Conservation (phyloP, 2,113 vertebrate species). For the Aplodontia rufa region DNA sequence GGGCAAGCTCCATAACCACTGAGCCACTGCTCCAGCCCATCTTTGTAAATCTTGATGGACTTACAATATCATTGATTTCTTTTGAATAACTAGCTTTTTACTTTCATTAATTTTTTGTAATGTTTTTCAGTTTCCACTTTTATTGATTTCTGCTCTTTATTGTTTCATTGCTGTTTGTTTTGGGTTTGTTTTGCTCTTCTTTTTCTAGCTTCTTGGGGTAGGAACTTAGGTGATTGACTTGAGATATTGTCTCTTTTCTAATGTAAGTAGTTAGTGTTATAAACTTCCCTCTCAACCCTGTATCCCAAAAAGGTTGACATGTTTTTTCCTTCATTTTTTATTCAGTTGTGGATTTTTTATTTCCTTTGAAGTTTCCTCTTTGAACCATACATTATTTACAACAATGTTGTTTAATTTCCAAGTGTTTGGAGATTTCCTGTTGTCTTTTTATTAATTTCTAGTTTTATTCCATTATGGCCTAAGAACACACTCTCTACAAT, state of each 20-base stretch:
- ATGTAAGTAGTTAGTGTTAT: neutral
- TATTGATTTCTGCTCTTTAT: neutral
- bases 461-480: neutral
- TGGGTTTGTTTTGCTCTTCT: slow-evolving; percentile 11
- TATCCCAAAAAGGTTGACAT: neutral
- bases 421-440: neutral
- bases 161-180: slow-evolving; percentile 4
- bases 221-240: neutral
- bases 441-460: neutral
- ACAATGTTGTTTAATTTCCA: neutral
- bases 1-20: too few relatives aligned
- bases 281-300: neutral
- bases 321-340: neutral
- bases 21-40: too few relatives aligned
- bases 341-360: neutral
- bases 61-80: slow-evolving; percentile 11
- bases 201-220: neutral
- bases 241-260: neutral
- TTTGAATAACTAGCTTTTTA: neutral
- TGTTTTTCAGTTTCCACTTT: neutral
- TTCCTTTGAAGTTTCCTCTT: neutral
- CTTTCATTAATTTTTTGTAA: neutral
- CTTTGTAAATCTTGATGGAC: neutral
- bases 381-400: neutral
- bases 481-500: neutral